phyloP scores from a whole-genome alignment of 2,888 invertebrate species.

The Isoperla grammatica region DNA sequence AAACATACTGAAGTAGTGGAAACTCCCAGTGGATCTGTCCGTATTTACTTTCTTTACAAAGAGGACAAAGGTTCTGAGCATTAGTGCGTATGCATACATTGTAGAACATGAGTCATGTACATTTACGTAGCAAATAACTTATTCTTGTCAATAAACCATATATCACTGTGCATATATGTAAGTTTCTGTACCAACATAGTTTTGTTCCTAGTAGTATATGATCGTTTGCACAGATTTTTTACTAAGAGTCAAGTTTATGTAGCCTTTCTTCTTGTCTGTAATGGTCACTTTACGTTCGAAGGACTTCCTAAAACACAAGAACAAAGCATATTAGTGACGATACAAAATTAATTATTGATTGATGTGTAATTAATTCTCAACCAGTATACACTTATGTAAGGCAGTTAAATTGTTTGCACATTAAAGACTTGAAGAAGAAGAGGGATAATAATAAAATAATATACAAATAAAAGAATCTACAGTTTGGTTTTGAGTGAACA shows the following conservation, averaged over 20 bases:
- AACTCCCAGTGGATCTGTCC: conserved; percentile 64
- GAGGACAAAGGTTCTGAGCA: conserved; percentile 78
- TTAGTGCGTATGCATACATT: conserved; percentile 41
- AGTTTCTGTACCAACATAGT: background rate
- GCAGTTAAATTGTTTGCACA: background rate
- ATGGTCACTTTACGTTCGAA: conserved; percentile 14
- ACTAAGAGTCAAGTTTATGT: conserved; percentile 12
- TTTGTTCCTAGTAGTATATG: conserved; percentile 16
- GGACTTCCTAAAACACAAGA: conserved; percentile 9
- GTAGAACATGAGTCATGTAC: background rate
- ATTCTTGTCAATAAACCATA: background rate
- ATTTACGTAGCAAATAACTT: too few species aligned
- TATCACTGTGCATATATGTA: background rate
- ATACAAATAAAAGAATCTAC: too few species aligned
- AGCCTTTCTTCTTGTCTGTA: conserved; percentile 6
- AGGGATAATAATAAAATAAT: too few species aligned
- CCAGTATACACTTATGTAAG: too few species aligned
- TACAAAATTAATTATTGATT: background rate
- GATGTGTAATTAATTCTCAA: background rate
- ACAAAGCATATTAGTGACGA: background rate
- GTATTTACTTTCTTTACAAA: conserved; percentile 80
- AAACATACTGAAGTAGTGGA: conserved; percentile 70
- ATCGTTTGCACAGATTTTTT: conserved; percentile 21
- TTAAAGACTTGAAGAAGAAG: too few species aligned
- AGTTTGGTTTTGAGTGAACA: too few species aligned